A percentile compares a stretch with the other conserved stretches of the same genome.
Evolutionary conservation across 2,888 invertebrate genomes (phyloP).

Genomic region (Pyrrhosoma nymphula): DNA sequence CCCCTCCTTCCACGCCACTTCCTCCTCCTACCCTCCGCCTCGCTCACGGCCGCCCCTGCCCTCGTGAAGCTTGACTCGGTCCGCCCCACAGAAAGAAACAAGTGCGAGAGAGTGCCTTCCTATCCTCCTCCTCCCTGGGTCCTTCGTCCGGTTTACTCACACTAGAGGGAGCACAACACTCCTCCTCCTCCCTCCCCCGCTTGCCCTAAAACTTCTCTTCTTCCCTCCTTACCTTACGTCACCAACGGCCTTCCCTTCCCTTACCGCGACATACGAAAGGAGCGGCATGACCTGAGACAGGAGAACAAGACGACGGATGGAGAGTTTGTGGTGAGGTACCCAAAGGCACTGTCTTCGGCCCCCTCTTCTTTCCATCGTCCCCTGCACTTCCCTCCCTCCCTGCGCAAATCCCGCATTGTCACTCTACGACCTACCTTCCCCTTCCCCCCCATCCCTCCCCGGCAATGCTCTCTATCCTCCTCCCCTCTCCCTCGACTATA

Average conservation of each 20-base stretch:
- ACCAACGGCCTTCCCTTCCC: background rate
- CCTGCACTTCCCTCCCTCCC: slow-evolving; percentile 31
- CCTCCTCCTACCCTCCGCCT: background rate
- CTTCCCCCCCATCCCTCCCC: slow-evolving; percentile 6
- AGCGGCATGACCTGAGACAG: background rate
- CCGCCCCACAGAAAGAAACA: slow-evolving; percentile 34
- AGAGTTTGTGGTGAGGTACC: slow-evolving; percentile 8
- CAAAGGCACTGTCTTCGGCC: background rate
- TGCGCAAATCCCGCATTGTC: slow-evolving; percentile 64
- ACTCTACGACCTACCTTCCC: slow-evolving; percentile 38
- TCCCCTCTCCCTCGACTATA: slow-evolving; percentile 28
- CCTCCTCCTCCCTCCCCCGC: background rate
- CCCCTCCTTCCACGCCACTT: slow-evolving; percentile 40
- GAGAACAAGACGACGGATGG: background rate
- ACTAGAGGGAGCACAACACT: background rate
- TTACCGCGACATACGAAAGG: background rate
- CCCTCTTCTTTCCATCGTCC: slow-evolving; percentile 21
- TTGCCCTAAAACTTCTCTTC: background rate
- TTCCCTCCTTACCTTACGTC: background rate
- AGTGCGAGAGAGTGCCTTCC: background rate
- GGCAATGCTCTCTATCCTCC: background rate
- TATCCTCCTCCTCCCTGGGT: background rate
- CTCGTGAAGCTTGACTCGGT: slow-evolving; percentile 47
- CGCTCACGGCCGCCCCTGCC: slow-evolving; percentile 24
- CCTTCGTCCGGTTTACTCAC: background rate